phyloP scores from a whole-genome alignment of 2,888 invertebrate genomes.

The Griposia aprilina region DNA sequence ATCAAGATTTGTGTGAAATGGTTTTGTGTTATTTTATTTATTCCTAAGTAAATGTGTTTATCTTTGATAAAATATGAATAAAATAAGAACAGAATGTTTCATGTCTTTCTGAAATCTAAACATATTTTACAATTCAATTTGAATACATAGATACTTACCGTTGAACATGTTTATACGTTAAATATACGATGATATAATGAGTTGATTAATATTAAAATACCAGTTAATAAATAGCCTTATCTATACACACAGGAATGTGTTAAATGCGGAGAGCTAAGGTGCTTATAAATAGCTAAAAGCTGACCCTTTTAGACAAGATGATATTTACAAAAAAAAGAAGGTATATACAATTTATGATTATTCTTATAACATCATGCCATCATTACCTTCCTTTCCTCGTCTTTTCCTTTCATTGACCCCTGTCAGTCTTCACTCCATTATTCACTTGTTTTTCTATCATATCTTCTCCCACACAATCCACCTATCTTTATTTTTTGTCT shows the following conservation, averaged over 20 bases:
- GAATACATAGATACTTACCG: neutral
- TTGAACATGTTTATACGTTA: neutral
- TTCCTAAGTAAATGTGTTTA: neutral
- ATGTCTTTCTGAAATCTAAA: neutral
- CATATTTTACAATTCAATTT: constrained; percentile 12
- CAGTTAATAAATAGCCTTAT: constrained; percentile 17
- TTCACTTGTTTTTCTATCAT: too few relatives aligned
- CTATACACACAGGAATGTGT: constrained; percentile 40
- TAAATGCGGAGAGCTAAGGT: constrained; percentile 16
- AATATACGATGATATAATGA: neutral
- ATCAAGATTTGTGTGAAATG: constrained; percentile 1
- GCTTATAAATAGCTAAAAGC: constrained; percentile 3
- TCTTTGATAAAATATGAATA: neutral
- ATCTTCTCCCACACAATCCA: too few relatives aligned
- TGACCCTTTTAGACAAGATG: too few relatives aligned
- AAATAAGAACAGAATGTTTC: neutral
- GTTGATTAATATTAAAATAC: constrained; percentile 6
- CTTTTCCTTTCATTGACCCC: too few relatives aligned
- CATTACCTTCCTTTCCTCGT: too few relatives aligned
- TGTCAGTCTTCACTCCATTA: too few relatives aligned
- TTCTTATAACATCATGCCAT: neutral
- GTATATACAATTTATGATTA: neutral
- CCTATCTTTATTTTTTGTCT: too few relatives aligned
- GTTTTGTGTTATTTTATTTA: neutral
- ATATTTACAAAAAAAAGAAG: neutral